Evolutionary conservation across 2,113 vertebrate species (phyloP).

Genomic region (Microtus oregoni): DNA sequence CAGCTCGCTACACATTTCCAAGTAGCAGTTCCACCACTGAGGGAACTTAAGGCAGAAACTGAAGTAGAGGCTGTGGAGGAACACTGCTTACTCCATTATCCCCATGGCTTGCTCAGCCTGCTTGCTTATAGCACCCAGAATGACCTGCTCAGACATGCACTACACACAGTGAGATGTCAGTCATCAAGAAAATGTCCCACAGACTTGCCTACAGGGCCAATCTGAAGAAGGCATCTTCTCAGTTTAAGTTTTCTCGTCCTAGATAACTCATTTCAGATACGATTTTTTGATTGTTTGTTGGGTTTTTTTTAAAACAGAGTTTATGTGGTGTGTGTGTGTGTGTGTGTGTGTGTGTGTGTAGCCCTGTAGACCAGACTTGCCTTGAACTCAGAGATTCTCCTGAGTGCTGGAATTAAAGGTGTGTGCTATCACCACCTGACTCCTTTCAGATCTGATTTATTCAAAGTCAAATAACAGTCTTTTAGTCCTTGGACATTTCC

Average conservation of each 20-base stretch:
- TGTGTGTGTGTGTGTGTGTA: too few species aligned
- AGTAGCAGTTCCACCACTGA: neutral
- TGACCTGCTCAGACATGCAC: neutral
- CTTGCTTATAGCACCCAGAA: neutral
- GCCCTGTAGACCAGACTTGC: too few species aligned
- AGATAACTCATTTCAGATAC: neutral
- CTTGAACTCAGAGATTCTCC: too few species aligned
- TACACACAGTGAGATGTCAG: neutral
- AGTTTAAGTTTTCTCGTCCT: neutral
- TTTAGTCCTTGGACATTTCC: neutral
- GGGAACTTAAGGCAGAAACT: neutral
- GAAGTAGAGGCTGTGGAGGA: neutral
- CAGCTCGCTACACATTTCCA: neutral
- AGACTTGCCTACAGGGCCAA: neutral
- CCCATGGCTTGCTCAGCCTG: neutral
- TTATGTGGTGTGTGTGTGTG: too few species aligned
- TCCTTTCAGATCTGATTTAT: conserved; percentile 19
- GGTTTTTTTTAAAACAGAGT: too few species aligned
- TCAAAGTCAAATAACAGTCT: neutral
- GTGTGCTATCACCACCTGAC: too few species aligned
- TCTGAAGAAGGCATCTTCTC: neutral
- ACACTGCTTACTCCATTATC: neutral
- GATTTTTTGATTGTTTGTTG: too few species aligned
- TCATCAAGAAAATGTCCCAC: neutral
- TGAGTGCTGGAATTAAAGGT: too few species aligned